Percentiles rank a stretch among this genome's conserved stretches.
phyloP scores from a whole-genome alignment of 1,140 invertebrate genomes.

The Procambarus clarkii region DNA sequence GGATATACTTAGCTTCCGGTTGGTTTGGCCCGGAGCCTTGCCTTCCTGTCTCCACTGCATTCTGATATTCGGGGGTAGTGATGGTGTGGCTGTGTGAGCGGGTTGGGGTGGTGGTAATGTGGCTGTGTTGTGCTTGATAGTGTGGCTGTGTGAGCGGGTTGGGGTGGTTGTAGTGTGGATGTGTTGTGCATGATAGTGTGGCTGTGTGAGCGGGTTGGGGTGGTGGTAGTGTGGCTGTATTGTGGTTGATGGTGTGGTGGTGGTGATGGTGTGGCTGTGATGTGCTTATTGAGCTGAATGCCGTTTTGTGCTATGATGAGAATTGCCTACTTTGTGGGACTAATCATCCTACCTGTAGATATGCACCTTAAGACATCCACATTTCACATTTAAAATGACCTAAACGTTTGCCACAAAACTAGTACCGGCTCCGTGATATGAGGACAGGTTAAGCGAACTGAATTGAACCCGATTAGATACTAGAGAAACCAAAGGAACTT shows the following conservation, averaged over 20 bases:
- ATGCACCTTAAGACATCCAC: no score
- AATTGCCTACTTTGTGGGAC: no score
- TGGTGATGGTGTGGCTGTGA: neutral
- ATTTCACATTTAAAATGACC: no score
- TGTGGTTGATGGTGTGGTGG: neutral
- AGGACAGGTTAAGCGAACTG: no score
- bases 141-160: neutral
- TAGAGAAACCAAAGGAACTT: no score
- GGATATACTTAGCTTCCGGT: slow-evolving; percentile 11
- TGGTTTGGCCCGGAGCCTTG: neutral
- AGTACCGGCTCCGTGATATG: no score
- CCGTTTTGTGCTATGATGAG: no score
- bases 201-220: no score
- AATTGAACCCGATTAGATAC: no score
- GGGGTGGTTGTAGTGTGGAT: neutral
- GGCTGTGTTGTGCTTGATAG: neutral
- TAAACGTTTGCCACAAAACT: no score
- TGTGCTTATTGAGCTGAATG: no score
- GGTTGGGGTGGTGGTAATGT: neutral
- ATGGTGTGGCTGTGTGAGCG: neutral
- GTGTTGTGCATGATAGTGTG: neutral
- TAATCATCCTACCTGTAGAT: no score
- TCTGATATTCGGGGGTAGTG: neutral
- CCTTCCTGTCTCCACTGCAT: neutral
- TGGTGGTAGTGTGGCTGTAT: neutral